Evolutionary conservation across 2,888 invertebrate genomes (phyloP), one percentile per base, ranked within the genome.

Genomic region (Malacosoma neustria): DNA sequence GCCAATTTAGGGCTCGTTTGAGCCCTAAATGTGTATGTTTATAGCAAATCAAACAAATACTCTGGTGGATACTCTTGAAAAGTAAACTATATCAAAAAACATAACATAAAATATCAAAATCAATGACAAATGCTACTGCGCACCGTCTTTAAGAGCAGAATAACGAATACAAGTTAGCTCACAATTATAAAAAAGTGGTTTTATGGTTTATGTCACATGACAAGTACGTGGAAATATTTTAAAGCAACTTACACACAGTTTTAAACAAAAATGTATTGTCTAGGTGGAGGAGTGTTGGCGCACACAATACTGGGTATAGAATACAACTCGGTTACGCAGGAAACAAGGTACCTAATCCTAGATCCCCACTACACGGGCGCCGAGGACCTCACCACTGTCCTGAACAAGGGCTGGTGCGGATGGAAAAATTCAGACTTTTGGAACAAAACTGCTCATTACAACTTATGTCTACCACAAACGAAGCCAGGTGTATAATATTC

Each of bases 291-390:
- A 46, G 96, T 97, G 29, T 82, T 98, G 55, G 99, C 99, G 1
- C 99, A 99, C 69, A 99, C 99, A 32, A 98, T 99, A 51, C 85
- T 99, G 38, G 99, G 99, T 1, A 92, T 99, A 1, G 94, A 96
- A 65, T 95, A 92, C 64, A 93, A 96, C 70, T 89, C 92, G 32
- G 84, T 87, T 11, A 92, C 92, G 6, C 94, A 93, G 12, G 93
- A 94, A 44, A 89, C 93, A 0, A 92, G 93, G 55, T 99, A 96
- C 77, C 89, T 99, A n/a, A 95, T 99, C 53, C 85, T 99, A 30
- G 99, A 99, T 87, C 99, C 99, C 0, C 99, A 99, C 79, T 99
- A 97, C 73, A 97, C 96, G 0, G 99, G 97, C 0, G 72, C 87
- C 0, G 98, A 98, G 57, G 93, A 97, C 58, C 68, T 97, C 35